Evolutionary conservation across 37 sponge, comb jelly and placozoan genomes (phyloP).

Genomic region (Spongilla lacustris): DNA sequence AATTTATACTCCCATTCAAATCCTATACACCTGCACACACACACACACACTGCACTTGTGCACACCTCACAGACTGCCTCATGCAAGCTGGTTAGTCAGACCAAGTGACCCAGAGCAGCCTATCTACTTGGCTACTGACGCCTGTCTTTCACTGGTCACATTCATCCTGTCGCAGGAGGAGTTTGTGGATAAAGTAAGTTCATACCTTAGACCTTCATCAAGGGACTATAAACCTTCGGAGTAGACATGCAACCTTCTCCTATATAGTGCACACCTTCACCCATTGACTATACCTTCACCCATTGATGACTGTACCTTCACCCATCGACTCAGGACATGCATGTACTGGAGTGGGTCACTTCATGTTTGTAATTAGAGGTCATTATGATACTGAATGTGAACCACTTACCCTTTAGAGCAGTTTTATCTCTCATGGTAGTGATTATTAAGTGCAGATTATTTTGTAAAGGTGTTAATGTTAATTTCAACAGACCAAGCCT

Average conservation of each 20-base stretch:
- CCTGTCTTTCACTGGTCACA: constrained; percentile 28
- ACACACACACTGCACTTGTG: background rate
- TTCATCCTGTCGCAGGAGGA: constrained; percentile 59
- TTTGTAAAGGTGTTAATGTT: too few species aligned
- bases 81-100: constrained; percentile 43
- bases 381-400: too few species aligned
- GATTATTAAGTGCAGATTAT: too few species aligned
- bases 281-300: background rate
- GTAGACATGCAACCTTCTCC: too few species aligned
- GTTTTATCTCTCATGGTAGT: too few species aligned
- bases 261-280: too few species aligned
- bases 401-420: too few species aligned
- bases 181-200: constrained; percentile 57
- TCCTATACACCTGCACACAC: background rate
- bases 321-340: background rate
- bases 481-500: too few species aligned
- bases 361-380: too few species aligned
- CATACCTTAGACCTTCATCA: background rate
- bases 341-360: too few species aligned
- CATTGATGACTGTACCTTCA: background rate
- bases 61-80: constrained; percentile 22
- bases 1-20: background rate
- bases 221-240: too few species aligned
- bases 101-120: constrained; percentile 30
- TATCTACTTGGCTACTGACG: constrained; percentile 22